A percentile compares a stretch with the other conserved stretches of the same genome.
Evolutionary conservation across 1,140 invertebrate genomes (phyloP).

Genomic region (Heterodera schachtii): DNA sequence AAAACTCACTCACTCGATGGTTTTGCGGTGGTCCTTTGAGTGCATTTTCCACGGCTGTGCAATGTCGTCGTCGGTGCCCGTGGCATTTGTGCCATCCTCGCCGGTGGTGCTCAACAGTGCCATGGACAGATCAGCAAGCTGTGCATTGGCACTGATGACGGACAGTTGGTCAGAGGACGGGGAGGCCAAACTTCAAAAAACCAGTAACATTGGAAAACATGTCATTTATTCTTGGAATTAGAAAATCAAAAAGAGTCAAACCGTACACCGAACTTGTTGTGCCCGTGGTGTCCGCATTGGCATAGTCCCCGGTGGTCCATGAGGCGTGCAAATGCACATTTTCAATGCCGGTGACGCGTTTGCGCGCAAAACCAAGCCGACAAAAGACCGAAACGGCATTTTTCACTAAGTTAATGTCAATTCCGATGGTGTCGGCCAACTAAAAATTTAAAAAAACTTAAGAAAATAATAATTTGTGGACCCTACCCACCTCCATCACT

Average conservation of each 20-base stretch:
- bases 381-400: slow-evolving; percentile 91
- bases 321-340: slow-evolving; percentile 73
- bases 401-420: slow-evolving; percentile 73
- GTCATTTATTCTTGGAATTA: no score
- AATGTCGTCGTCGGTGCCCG: slow-evolving; percentile 41
- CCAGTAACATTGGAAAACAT: no score
- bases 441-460: slow-evolving; percentile 67
- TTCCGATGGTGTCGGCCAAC: slow-evolving; percentile 76
- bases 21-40: background rate
- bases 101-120: slow-evolving; percentile 25
- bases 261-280: background rate
- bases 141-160: slow-evolving; percentile 23
- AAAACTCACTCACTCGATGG: background rate
- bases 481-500: slow-evolving; percentile 78
- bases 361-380: slow-evolving; percentile 85
- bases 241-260: no score
- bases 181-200: background rate
- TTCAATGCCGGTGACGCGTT: slow-evolving; percentile 70
- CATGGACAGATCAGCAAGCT: slow-evolving; percentile 22
- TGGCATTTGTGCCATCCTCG: slow-evolving; percentile 34
- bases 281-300: background rate
- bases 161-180: background rate
- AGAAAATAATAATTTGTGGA: slow-evolving; percentile 12
- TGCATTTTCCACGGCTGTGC: slow-evolving; percentile 22
- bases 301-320: slow-evolving; percentile 70